Base-by-base conservation (phyloP, 1,140 invertebrate genomes). In the Drosophila bocqueti region DNA sequence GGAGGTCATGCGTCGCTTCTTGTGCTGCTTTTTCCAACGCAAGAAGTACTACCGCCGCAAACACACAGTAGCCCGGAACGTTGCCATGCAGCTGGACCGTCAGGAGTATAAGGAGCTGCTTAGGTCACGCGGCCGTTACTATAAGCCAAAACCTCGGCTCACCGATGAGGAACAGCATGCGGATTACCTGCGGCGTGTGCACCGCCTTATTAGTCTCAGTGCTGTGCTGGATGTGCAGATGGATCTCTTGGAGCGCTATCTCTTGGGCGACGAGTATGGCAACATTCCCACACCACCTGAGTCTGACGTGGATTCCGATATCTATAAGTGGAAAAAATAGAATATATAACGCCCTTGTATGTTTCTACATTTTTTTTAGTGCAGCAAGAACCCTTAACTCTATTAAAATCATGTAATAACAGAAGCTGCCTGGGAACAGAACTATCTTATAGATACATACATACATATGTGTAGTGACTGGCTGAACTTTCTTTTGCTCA, bases 21-120 rank as follows among this genome's bases (percentile, higher is more conserved):
- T 34, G 10, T 13, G 2, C 0, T 15, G 38, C 3, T 54, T 52
- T n/a, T 36, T 59, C 10, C 29, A 49, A 1, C 54, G 16, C 0
- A 61, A 40, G 9, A 31, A 5, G 1, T 90, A 90, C 49, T 4
- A 26, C 0, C 29, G 29, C 1, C 5, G 11, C 0, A 65, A 72
- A 16, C 81, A 55, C 10, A 85, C 85, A 0, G 85, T 90, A 0
- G 9, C 49, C 9, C n/a, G 82, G 31, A 84, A 90, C n/a, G 52
- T 90, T 2, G 46, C 50, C 16, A 5, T 11, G 1, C 6, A 5
- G 10, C 18, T 79, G 15, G 38, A 63, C 1, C 0, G 10, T 0
- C 54, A 16, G 24, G 29, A n/a, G 11, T 9, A 11, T 4, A 3
- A 15, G 4, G 5, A 13, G 4, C 2, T 11, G 2, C 10, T 16